Percentiles rank a stretch among this genome's conserved stretches.
phyloP scores from a whole-genome alignment of 2,888 invertebrate species.

The Eledona agricola region DNA sequence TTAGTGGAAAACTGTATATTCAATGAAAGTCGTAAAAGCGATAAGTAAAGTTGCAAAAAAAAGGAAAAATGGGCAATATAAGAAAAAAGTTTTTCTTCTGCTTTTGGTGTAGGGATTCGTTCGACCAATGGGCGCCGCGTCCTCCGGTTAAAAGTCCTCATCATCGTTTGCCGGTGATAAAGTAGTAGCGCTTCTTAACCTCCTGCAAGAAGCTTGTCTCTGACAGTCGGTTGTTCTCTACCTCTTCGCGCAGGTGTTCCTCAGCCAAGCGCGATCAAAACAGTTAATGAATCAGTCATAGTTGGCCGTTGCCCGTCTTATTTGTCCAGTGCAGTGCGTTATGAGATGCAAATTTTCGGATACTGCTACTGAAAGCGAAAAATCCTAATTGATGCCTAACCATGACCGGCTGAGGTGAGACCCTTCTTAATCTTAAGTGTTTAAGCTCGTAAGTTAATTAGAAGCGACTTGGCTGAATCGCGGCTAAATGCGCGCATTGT shows the following conservation, averaged over 20 bases:
- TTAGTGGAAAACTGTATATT: no score
- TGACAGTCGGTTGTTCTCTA: conserved; percentile 29
- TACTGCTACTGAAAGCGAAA: not conserved
- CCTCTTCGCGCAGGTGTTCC: conserved; percentile 28
- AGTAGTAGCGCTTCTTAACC: conserved; percentile 21
- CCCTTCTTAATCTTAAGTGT: not conserved
- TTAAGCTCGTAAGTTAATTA: conserved; percentile 1
- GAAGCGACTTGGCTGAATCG: no score
- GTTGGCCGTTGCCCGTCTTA: conserved; percentile 9
- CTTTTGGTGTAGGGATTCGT: conserved; percentile 1
- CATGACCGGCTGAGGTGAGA: conserved; percentile 7
- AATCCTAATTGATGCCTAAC: conserved; percentile 2
- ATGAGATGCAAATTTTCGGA: conserved; percentile 3
- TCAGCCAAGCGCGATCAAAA: conserved; percentile 24
- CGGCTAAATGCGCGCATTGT: conserved; percentile 9
- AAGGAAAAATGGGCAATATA: no score
- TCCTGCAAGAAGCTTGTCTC: conserved; percentile 28
- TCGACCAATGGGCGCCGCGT: no score
- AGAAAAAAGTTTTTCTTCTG: conserved; percentile 1
- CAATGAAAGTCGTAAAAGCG: no score
- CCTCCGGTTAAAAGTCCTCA: conserved; percentile 22
- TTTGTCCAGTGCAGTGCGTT: conserved; percentile 12
- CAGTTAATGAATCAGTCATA: conserved; percentile 20
- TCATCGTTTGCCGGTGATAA: conserved; percentile 20
- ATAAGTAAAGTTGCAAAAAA: no score